Evolutionary conservation across 2,113 vertebrate genomes (phyloP), one percentile per base, ranked within the genome.

Genomic region (Hiodon alosoides): DNA sequence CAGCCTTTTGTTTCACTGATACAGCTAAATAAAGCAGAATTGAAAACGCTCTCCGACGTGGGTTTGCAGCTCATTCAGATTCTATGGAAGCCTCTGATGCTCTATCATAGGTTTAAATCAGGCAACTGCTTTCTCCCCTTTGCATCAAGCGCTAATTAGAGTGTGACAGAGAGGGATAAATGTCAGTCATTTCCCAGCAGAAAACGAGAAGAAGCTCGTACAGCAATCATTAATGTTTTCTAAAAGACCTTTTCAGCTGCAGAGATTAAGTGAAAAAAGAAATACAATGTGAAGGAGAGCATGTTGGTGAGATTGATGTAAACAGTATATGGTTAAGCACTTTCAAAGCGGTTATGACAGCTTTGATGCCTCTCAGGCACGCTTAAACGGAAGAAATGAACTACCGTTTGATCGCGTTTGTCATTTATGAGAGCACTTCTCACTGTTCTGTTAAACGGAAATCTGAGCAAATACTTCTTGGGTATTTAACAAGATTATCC

Each of bases 61-160:
- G 47, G 48, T 65, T 71, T 64, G 62, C 51, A 5, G 67, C 68
- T 53, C 58, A 31, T 3, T 61, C 53, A 31, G 54, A 59, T 16
- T 55, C 72, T 7, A 10, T 60, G 11, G 31, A 48, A 60, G 47
- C 14, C 31, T 47, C 57, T 62, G 51, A 51, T 66, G 66, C 17
- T n/a, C 62, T 59, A 73, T 50, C 58, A 5, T 59, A 58, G 47
- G 9, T 31, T 6, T 69, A 52, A 53, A 68, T 13, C 3, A 76
- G 3, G 13, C 69, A 64, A 57, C 72, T 77, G 76, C 72, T 64
- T 79, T 48, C 75, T 69, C 79, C 79, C 71, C 58, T 78, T n/a
- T 69, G 79, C 82, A 81, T 64, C 52, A 47, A 78, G 82, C 74
- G 82, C 78, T 87, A 86, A 86, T 87, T 88, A 80, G 79, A 79